Conservation (phyloP, 2,888 invertebrate species). For the Philhelius pedissequus region DNA sequence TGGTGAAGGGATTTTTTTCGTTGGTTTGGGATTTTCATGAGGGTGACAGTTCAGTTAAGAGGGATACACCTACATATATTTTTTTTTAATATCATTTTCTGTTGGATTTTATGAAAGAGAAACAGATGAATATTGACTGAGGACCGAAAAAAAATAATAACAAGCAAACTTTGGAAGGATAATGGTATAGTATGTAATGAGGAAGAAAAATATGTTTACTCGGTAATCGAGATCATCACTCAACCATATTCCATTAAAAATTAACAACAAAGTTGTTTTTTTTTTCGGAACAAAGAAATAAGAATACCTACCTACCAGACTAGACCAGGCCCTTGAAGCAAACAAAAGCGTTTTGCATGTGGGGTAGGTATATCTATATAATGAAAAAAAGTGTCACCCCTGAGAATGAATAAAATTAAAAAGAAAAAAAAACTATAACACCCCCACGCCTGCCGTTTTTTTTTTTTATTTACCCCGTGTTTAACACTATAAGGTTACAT, state of each 20-base stretch:
- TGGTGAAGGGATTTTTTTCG: constrained; percentile 16
- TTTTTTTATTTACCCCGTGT: constrained; percentile 20
- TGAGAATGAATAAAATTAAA: background rate
- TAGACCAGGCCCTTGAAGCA: constrained; percentile 7
- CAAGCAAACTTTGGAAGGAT: constrained; percentile 12
- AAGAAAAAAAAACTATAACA: constrained; percentile 26
- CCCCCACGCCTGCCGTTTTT: constrained; percentile 30
- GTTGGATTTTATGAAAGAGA: constrained; percentile 21
- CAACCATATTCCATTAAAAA: constrained; percentile 61
- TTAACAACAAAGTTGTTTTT: constrained; percentile 52
- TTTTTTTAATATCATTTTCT: constrained; percentile 8
- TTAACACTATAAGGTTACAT: constrained; percentile 63
- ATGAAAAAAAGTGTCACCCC: constrained; percentile 37
- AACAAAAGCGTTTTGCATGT: constrained; percentile 10
- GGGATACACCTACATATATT: constrained; percentile 40
- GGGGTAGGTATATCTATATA: too few relatives aligned
- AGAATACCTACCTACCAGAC: background rate
- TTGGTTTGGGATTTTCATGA: constrained; percentile 8
- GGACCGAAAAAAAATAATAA: background rate
- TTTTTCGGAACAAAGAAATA: background rate
- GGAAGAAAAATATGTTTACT: constrained; percentile 50
- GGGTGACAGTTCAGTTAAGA: constrained; percentile 57
- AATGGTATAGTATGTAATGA: constrained; percentile 35
- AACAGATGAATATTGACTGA: constrained; percentile 46
- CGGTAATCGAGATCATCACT: constrained; percentile 58